phyloP scores from a whole-genome alignment of 2,888 invertebrate genomes.

The Rutpela maculata region DNA sequence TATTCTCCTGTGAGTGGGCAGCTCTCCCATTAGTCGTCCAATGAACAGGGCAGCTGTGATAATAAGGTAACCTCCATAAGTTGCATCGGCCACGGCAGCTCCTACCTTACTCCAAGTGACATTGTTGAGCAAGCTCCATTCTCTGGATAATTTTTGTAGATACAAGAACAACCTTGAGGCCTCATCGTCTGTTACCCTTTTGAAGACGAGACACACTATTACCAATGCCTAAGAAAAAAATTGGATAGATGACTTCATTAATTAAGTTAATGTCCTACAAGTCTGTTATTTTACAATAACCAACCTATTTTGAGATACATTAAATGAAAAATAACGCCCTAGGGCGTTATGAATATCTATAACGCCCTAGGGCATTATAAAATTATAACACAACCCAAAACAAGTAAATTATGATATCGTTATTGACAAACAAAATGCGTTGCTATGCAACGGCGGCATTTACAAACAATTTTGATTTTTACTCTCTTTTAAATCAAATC shows the following conservation, averaged over 20 bases:
- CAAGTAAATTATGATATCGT: too few species aligned
- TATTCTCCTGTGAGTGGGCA: constrained; percentile 79
- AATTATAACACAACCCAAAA: too few species aligned
- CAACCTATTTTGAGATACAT: too few species aligned
- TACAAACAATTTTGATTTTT: too few species aligned
- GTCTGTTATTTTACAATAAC: too few species aligned
- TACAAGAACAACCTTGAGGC: constrained; percentile 81
- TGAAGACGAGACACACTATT: constrained; percentile 81
- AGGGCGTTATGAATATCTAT: too few species aligned
- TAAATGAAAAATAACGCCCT: too few species aligned
- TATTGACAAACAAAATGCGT: too few species aligned
- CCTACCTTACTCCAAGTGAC: constrained; percentile 85
- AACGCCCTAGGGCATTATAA: too few species aligned
- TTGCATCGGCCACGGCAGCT: constrained; percentile 80
- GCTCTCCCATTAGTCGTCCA: constrained; percentile 80
- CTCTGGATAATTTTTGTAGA: constrained; percentile 83
- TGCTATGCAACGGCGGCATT: too few species aligned
- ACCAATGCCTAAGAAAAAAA: constrained; percentile 78
- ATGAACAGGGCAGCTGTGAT: constrained; percentile 82
- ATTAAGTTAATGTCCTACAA: too few species aligned
- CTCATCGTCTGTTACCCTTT: constrained; percentile 84
- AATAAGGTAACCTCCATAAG: constrained; percentile 83
- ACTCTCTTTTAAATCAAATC: too few species aligned
- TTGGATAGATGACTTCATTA: neutral
- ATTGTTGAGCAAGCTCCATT: constrained; percentile 85